Conservation (phyloP, 2,888 invertebrate genomes). For the Meliscaeva auricollis region DNA sequence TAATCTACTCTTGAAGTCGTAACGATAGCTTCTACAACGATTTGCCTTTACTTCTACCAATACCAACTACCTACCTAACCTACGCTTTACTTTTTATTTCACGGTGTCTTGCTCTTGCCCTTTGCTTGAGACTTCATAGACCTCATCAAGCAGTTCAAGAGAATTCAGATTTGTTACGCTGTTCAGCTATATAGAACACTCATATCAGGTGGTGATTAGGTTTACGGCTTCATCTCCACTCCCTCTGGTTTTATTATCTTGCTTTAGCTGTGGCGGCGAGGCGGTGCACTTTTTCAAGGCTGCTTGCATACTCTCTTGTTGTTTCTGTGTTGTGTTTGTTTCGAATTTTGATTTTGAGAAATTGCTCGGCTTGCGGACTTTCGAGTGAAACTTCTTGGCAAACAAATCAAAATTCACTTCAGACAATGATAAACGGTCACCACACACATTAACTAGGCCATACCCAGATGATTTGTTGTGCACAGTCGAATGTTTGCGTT, state of each 20-base stretch:
- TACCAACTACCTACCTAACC: too few species aligned
- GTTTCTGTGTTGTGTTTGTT: neutral
- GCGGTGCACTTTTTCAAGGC: slow-evolving; percentile 41
- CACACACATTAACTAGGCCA: slow-evolving; percentile 53
- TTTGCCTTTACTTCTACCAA: too few species aligned
- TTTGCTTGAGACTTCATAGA: slow-evolving; percentile 3
- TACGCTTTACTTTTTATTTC: neutral
- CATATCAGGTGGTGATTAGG: slow-evolving; percentile 51
- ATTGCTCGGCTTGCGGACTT: slow-evolving; percentile 5
- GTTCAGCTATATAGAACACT: slow-evolving; percentile 50
- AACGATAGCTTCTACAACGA: too few species aligned
- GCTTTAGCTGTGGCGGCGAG: neutral
- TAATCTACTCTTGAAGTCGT: too few species aligned
- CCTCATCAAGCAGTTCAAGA: slow-evolving; percentile 11
- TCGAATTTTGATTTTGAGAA: slow-evolving; percentile 31
- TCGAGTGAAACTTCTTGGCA: slow-evolving; percentile 39
- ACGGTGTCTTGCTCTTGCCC: slow-evolving; percentile 26
- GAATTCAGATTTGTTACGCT: slow-evolving; percentile 43
- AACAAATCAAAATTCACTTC: slow-evolving; percentile 30
- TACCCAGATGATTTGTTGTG: slow-evolving; percentile 9
- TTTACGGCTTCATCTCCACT: slow-evolving; percentile 10
- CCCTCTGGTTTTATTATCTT: slow-evolving; percentile 6
- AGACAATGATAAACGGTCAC: slow-evolving; percentile 64
- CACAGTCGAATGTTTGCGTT: slow-evolving; percentile 1
- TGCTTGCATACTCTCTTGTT: neutral